Conservation (phyloP, 2,113 vertebrate genomes). For the Ictidomys tridecemlineatus region DNA sequence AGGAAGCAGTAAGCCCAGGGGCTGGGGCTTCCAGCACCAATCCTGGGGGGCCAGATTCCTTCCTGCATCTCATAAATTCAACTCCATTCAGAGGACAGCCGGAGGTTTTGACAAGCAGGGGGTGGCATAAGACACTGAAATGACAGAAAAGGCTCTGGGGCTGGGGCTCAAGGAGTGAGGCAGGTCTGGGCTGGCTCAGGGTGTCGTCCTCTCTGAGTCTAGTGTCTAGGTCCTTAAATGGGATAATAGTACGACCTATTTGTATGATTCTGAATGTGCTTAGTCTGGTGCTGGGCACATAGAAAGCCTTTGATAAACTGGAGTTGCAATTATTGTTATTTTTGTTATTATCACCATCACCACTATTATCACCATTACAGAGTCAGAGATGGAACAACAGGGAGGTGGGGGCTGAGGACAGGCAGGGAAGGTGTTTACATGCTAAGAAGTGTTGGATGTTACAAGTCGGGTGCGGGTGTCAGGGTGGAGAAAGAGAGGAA, state of each 20-base stretch:
- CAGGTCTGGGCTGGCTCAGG: neutral
- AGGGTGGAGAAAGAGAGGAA: slow-evolving; percentile 61
- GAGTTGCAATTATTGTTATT: neutral
- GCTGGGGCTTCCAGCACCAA: neutral
- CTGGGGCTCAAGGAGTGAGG: neutral
- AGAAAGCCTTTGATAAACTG: neutral
- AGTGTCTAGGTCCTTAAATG: neutral
- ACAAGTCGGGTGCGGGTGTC: slow-evolving; percentile 56
- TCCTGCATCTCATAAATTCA: neutral
- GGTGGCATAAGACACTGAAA: neutral
- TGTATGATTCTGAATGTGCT: neutral
- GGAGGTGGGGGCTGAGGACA: neutral
- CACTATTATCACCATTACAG: neutral
- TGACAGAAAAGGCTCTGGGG: neutral
- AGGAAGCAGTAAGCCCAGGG: neutral
- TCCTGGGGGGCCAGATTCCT: neutral
- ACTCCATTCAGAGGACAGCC: neutral
- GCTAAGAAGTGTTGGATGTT: neutral
- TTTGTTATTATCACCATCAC: neutral
- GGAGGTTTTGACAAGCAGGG: neutral
- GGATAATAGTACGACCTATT: neutral
- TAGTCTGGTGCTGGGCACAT: neutral
- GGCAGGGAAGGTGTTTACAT: slow-evolving; percentile 58
- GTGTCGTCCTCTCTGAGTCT: neutral
- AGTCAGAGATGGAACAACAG: neutral